Evolutionary conservation across 2,888 invertebrate genomes (phyloP), one percentile per base, ranked within the genome.

Genomic region (Trypoxylon attenuatum): DNA sequence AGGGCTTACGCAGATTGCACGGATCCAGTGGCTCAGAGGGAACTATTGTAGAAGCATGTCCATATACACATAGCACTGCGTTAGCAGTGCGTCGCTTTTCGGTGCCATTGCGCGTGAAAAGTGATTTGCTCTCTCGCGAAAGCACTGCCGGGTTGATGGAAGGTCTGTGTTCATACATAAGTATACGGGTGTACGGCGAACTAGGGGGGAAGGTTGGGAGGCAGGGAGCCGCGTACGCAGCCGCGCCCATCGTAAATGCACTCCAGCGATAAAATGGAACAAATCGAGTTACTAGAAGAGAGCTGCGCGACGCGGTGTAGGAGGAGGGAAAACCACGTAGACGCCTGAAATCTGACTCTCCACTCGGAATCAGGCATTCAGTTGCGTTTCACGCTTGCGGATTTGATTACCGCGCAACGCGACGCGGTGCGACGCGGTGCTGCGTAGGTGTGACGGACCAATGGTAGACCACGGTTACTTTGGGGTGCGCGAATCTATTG

Each of bases 261-360:
- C 71, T 68, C 52, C 61, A 49, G 49, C 73, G 72, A 72, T 73
- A 74, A 77, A 78, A 78, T 54, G 71, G 72, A 70, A 64, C 69
- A 75, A 78, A 77, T 75, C 70, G 69, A 72, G 71, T 73, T 71
- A 45, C 42, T 52, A 43, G 61, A 16, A 42, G 56, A 54, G 56
- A 50, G 54, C 27, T 51, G 21, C 42, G 2, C 43, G 38, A 38
- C 53, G 50, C 54, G 63, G 45, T 57, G 47, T 43, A 52, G 54
- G 61, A 60, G 16, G 21, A n/a, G 29, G 25, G 41, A 39, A 50
- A 25, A 15, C 49, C 45, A 21, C 45, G 54, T 52, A 64, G 65
- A 60, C 43, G 43, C 50, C 64, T 64, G 67, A 71, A 77, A 77
- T 71, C 67, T 63, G 65, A 71, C 64, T 65, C 64, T 55, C 33